Conservation (phyloP, 2,888 invertebrate species). For the Cotesia congregata region DNA sequence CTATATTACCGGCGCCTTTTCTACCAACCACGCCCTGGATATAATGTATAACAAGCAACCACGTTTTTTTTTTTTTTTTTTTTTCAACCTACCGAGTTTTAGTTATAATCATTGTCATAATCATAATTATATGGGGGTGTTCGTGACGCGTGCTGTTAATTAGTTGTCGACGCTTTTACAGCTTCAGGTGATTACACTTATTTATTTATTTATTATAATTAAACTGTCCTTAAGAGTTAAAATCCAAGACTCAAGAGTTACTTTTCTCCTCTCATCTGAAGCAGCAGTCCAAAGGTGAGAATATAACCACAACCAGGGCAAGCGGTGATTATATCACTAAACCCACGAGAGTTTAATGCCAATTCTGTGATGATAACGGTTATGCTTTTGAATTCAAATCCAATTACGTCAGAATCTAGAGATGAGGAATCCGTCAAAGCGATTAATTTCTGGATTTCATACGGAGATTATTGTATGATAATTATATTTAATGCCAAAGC, state of each 20-base stretch:
- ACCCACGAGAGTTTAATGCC: conserved; percentile 28
- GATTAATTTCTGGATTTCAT: conserved; percentile 10
- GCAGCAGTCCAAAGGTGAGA: neutral
- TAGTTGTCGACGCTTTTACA: conserved; percentile 52
- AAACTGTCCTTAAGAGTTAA: conserved; percentile 10
- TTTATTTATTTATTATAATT: conserved; percentile 46
- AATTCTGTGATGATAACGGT: conserved; percentile 8
- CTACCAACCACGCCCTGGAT: conserved; percentile 37
- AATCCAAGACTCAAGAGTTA: neutral
- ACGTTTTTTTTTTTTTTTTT: conserved; percentile 36
- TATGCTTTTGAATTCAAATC: conserved; percentile 6
- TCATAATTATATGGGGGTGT: conserved; percentile 37
- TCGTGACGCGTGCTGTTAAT: conserved; percentile 56
- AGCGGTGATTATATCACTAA: conserved; percentile 13
- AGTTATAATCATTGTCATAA: neutral
- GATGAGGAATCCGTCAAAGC: conserved; percentile 10
- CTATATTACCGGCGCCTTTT: conserved; percentile 37
- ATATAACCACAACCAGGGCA: neutral
- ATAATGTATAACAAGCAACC: conserved; percentile 29
- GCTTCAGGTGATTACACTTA: conserved; percentile 50
- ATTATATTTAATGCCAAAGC: no score
- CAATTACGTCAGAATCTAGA: conserved; percentile 10
- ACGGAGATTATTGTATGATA: no score
- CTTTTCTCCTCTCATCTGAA: no score
- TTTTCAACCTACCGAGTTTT: conserved; percentile 23